Evolutionary conservation across 2,797 vertebrate species (phyloP).

Genomic region (Fistularia commersonii): DNA sequence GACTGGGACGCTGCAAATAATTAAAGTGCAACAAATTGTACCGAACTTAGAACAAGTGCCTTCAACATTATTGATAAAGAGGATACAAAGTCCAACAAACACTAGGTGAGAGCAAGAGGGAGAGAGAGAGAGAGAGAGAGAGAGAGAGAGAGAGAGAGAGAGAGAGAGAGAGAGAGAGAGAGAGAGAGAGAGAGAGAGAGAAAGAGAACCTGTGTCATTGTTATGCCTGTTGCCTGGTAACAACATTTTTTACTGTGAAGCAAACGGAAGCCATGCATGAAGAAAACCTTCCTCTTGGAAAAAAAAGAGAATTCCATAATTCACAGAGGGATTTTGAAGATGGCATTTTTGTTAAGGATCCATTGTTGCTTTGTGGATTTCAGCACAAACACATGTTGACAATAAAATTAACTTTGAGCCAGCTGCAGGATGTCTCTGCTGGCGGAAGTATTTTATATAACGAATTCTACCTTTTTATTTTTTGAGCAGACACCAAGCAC

Average conservation of each 20-base stretch:
- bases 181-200: conserved; percentile 12
- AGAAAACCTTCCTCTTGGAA: conserved; percentile 58
- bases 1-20: conserved; percentile 27
- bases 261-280: conserved; percentile 66
- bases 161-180: conserved; percentile 15
- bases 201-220: conserved; percentile 80
- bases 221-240: conserved; percentile 84
- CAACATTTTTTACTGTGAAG: conserved; percentile 69
- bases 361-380: conserved; percentile 36
- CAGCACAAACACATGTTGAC: conserved; percentile 41
- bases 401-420: conserved; percentile 45
- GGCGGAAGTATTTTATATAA: too few species aligned
- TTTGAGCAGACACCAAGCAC: too few species aligned
- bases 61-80: conserved; percentile 61
- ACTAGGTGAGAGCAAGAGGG: conserved; percentile 12
- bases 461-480: too few species aligned
- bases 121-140: conserved; percentile 15
- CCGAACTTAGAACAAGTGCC: conserved; percentile 59
- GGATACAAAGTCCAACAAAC: conserved; percentile 37
- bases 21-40: conserved; percentile 44
- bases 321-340: conserved; percentile 49
- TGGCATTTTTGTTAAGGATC: conserved; percentile 38
- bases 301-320: conserved; percentile 50
- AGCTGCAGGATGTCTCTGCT: background rate
- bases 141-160: conserved; percentile 15